A percentile compares a stretch with the other conserved stretches of the same genome.
Conservation (phyloP, 2,888 invertebrate species). For the Meloe dianella region DNA sequence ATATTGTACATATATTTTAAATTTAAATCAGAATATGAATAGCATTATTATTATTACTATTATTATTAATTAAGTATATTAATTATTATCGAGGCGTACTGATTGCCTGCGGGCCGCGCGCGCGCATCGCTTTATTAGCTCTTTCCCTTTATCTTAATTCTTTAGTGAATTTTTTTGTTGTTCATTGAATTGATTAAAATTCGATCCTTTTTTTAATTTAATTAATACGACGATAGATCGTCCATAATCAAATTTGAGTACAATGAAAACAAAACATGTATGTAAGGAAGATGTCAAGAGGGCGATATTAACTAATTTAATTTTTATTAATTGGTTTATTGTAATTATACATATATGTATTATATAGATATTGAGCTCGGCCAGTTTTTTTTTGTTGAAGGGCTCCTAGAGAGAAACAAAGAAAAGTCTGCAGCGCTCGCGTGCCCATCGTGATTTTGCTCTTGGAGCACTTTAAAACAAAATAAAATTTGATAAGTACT, state of each 20-base stretch:
- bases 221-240: neutral
- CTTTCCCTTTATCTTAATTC: slow-evolving; percentile 14
- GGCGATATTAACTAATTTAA: no score
- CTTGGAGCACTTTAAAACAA: slow-evolving; percentile 43
- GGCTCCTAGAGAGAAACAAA: slow-evolving; percentile 11
- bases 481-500: slow-evolving; percentile 18
- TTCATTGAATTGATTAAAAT: no score
- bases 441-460: slow-evolving; percentile 39
- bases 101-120: slow-evolving; percentile 47
- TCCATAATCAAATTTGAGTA: neutral
- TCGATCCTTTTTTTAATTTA: no score
- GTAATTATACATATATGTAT: neutral
- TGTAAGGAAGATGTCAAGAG: neutral
- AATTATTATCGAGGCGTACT: slow-evolving; percentile 41
- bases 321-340: neutral
- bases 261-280: no score
- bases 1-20: slow-evolving; percentile 58
- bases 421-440: slow-evolving; percentile 37
- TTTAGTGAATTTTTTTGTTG: neutral
- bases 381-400: slow-evolving; percentile 22
- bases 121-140: slow-evolving; percentile 38
- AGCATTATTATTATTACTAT: slow-evolving; percentile 39
- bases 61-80: slow-evolving; percentile 22
- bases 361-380: slow-evolving; percentile 23
- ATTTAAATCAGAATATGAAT: slow-evolving; percentile 51